Evolutionary conservation across 2,888 invertebrate species (phyloP), one percentile per base, ranked within the genome.

Genomic region (Entomobrya multifasciata): DNA sequence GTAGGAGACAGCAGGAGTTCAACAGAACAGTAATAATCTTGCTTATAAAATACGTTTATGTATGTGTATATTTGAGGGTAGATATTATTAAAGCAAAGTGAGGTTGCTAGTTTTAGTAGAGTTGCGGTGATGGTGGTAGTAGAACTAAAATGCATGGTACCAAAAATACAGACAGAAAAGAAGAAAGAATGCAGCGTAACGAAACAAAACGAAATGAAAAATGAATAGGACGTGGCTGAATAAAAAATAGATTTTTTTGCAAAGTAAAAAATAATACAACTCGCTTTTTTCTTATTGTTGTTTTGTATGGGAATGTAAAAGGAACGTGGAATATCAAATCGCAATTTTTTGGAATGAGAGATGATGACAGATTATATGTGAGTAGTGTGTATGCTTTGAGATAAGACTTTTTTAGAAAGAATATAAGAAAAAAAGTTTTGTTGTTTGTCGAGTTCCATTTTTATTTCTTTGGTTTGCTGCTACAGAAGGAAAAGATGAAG

Each of bases 141-240:
- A 22, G 55, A 52, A n/a, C 8, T 4, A 36, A 6, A 8, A 36
- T 36, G 36, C n/a, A 36, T 36, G 36, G 36, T 36, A 36, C 36
- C 47, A 65, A 13, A 49, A n/a, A 49, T 5, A 15, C 49, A 11
- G 13, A 52, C 55, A 52, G 36, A 41, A 30, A 20, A 27, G 27
- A 76, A 25, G 41, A 36, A 36, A 76, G 36, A 52, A n/a, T 20
- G 47, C 27, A 67, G 67, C 4, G 36, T 4, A 36, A 36, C 4
- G 8, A 36, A 36, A 36, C 8, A 36, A 4, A 36, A 36, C 36
- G 8, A 36, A 62, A 80, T 80, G 80, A 80, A 80, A 80, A 80
- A 80, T 80, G 80, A 70, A 80, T 70, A 55, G 80, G 52, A 80
- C 80, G 80, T 80, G 80, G 41, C 52, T 70, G 80, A 67, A 80